Conservation (phyloP, 2,113 vertebrate species). For the Ranitomeya imitator region DNA sequence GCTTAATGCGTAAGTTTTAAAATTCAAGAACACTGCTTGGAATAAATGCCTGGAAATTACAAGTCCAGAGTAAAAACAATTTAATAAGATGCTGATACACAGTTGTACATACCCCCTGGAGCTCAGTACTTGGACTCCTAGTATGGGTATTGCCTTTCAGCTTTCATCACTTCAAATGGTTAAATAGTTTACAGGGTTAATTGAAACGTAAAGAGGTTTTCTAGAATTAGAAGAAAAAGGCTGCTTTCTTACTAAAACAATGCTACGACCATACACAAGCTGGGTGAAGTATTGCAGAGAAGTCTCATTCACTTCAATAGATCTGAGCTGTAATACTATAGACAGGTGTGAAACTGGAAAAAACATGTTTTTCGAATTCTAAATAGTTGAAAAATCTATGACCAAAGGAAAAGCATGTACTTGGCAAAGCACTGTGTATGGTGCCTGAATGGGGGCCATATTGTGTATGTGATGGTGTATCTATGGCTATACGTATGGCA, state of each 20-base stretch:
- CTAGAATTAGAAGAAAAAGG: neutral
- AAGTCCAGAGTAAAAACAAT: neutral
- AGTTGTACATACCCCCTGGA: neutral
- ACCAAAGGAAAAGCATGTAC: neutral
- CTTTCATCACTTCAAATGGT: neutral
- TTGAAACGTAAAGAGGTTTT: neutral
- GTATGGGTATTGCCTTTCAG: neutral
- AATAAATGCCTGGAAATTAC: conserved; percentile 11
- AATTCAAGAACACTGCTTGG: neutral
- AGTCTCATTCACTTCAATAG: neutral
- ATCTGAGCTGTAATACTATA: neutral
- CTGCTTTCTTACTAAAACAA: neutral
- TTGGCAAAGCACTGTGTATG: no score
- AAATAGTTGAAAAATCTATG: neutral
- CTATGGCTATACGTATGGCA: no score
- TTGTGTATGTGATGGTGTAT: no score
- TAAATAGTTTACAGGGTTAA: neutral
- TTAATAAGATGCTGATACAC: neutral
- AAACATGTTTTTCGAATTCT: neutral
- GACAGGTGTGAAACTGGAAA: neutral
- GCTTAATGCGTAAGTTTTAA: conserved; percentile 10
- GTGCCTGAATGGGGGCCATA: no score
- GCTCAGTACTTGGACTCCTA: neutral
- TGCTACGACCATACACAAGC: neutral
- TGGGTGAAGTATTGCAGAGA: neutral